Conservation (phyloP, 2,888 invertebrate species). For the Agrotis exclamationis region DNA sequence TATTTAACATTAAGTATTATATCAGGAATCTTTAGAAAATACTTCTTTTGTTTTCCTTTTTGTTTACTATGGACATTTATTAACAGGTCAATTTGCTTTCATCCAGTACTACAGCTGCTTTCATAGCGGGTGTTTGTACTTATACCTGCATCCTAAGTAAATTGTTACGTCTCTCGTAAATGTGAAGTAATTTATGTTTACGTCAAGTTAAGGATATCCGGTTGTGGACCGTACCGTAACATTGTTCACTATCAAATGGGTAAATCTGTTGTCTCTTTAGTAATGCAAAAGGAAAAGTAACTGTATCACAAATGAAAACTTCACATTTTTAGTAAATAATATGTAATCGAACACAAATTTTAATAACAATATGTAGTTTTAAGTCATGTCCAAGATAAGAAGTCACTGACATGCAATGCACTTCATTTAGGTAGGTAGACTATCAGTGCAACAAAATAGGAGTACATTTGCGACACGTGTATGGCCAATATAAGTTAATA, state of each 20-base stretch:
- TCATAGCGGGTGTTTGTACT: conserved; percentile 76
- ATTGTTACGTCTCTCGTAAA: conserved; percentile 75
- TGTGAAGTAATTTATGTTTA: conserved; percentile 22
- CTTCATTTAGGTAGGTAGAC: conserved; percentile 59
- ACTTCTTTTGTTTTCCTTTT: conserved; percentile 67
- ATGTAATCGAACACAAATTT: conserved; percentile 21
- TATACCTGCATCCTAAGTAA: conserved; percentile 65
- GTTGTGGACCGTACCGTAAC: conserved; percentile 53
- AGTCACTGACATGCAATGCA: conserved; percentile 76
- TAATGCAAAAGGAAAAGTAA: conserved; percentile 21
- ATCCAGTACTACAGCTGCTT: conserved; percentile 68
- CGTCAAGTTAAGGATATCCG: conserved; percentile 50
- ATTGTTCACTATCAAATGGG: conserved; percentile 8
- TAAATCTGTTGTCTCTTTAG: conserved; percentile 19
- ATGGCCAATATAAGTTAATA: conserved; percentile 43
- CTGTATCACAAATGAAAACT: conserved; percentile 18
- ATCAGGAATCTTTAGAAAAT: conserved; percentile 57
- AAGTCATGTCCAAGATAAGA: conserved; percentile 75
- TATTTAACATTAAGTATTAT: conserved; percentile 62
- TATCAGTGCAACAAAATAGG: conserved; percentile 59
- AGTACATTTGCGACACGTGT: conserved; percentile 69
- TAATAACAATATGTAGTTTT: conserved; percentile 62
- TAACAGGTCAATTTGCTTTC: conserved; percentile 39
- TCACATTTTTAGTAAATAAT: conserved; percentile 34
- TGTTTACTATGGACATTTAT: conserved; percentile 43